Base-by-base conservation (phyloP, 1,140 invertebrate species). In the Chionoecetes opilio region DNA sequence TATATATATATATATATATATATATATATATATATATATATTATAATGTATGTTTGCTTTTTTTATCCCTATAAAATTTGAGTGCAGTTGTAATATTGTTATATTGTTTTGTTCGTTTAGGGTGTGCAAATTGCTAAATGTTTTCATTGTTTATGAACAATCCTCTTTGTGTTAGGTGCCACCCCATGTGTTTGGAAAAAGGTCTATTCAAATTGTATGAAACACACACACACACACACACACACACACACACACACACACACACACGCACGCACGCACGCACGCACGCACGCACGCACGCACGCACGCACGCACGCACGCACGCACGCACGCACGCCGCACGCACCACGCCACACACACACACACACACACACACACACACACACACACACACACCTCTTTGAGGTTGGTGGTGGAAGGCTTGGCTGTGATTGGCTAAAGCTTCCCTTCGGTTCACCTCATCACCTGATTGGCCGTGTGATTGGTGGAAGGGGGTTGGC, bases 381-480 rank as follows among this genome's bases (percentile, higher is more conserved):
- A 75, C 63, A n/a, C 63, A 8, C 21, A n/a, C 63, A n/a, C 63
- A n/a, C 63, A 26, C 21, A 14, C 11, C 2, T 53, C 63, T 75
- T 75, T 75, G 63, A 75, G 63, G 63, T 75, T 53, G 2, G 46
- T 11, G 2, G 46, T 53, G 46, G 46, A 1, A 14, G 11, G 46
- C 46, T 53, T 53, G n/a, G 63, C 63, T 75, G 63, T 75, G 63
- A 75, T 75, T 75, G 63, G 63, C 63, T 75, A 75, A 75, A 75
- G 63, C 63, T n/a, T 75, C 63, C 0, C 63, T 53, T 26, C n/a
- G 63, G n/a, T 75, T 75, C n/a, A 75, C 63, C 63, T 75, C 21
- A n/a, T n/a, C n/a, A 75, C 63, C n/a, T 75, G 63, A 75, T 75
- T 75, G n/a, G 63, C 63, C 63, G 63, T 1, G 63, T 75, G 63